Percentiles rank a stretch among this genome's conserved stretches.
phyloP scores from a whole-genome alignment of 2,113 vertebrate genomes.

The Microcebus tavaratra region DNA sequence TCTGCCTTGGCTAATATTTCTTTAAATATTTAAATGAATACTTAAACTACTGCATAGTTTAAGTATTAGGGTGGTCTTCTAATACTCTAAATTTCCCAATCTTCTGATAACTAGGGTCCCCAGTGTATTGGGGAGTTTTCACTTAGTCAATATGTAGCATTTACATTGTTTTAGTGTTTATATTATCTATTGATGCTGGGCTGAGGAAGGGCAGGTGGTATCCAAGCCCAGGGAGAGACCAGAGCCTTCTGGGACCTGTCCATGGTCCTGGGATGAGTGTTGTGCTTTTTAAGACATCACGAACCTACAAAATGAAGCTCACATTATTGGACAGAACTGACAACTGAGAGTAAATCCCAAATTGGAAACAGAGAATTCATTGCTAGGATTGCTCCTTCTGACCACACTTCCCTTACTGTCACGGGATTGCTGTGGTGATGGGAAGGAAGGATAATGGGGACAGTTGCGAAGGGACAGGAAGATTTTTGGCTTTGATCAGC shows the following conservation, averaged over 20 bases:
- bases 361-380: neutral
- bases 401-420: neutral
- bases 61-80: too few relatives aligned
- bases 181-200: neutral
- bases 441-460: neutral
- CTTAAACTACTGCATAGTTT: neutral
- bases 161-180: neutral
- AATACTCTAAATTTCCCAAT: neutral
- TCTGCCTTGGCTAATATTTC: neutral
- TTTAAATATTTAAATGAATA: neutral
- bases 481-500: neutral
- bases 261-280: neutral
- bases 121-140: neutral
- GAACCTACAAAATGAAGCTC: neutral
- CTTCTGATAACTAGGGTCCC: neutral
- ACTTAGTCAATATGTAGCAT: neutral
- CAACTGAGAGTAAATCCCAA: neutral
- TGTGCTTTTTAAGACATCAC: neutral
- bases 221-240: neutral
- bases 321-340: neutral
- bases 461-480: neutral
- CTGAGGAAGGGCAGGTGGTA: neutral
- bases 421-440: neutral
- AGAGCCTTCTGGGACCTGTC: neutral
- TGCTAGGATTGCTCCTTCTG: neutral